Conservation (phyloP, 2,113 vertebrate genomes). For the Oncorhynchus keta region DNA sequence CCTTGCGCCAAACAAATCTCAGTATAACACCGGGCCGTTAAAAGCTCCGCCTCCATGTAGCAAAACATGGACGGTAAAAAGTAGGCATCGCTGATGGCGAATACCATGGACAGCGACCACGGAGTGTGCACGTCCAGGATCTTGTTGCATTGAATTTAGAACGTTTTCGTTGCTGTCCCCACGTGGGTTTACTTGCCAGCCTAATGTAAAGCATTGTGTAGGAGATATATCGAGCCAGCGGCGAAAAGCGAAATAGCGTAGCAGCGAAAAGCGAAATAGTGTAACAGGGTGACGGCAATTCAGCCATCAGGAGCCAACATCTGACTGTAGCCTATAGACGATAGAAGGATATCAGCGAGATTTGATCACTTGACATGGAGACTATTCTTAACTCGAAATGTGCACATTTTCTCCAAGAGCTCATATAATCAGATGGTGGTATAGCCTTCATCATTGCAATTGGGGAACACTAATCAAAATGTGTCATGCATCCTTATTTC, state of each 20-base stretch:
- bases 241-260: not conserved
- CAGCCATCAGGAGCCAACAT: not conserved
- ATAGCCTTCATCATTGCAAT: not conserved
- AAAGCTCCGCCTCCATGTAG: not conserved
- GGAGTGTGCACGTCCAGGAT: conserved; percentile 8
- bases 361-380: not conserved
- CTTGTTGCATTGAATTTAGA: not conserved
- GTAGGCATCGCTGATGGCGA: not conserved
- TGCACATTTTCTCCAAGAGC: not conserved
- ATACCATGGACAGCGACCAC: conserved; percentile 11
- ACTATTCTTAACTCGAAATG: not conserved
- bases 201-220: not conserved
- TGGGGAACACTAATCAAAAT: not conserved
- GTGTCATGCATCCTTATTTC: not conserved
- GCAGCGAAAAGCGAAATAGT: not conserved
- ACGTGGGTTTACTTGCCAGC: conserved; percentile 3
- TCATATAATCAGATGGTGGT: not conserved
- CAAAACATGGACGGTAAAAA: not conserved
- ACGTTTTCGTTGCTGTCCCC: not conserved
- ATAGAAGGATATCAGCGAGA: not conserved
- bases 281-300: not conserved
- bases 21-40: not conserved
- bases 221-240: not conserved
- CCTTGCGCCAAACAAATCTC: not conserved
- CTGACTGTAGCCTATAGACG: not conserved